Percentiles rank a stretch among this genome's conserved stretches.
Evolutionary conservation across 2,888 invertebrate species (phyloP).

Genomic region (Leptarthrus brevirostris): DNA sequence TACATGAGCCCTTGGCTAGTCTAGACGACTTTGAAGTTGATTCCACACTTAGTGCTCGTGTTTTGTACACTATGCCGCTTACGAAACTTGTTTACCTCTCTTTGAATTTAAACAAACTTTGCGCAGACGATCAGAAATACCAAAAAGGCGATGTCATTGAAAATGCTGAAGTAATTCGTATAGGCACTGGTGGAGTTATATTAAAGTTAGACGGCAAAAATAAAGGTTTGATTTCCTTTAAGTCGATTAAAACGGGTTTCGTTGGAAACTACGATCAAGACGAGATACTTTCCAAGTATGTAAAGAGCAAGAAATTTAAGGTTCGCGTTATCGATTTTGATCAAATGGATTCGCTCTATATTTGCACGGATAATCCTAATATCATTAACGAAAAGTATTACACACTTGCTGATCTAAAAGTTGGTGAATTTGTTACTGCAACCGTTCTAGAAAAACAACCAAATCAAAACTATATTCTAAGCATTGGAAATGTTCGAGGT

Average conservation of each 20-base stretch:
- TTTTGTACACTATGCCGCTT: conserved; percentile 77
- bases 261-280: conserved; percentile 66
- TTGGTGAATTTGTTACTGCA: conserved; percentile 71
- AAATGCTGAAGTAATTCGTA: conserved; percentile 69
- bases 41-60: conserved; percentile 71
- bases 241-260: conserved; percentile 61
- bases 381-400: conserved; percentile 72
- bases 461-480: conserved; percentile 68
- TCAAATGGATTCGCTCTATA: conserved; percentile 73
- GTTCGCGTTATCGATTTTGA: conserved; percentile 76
- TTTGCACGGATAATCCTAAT: conserved; percentile 74
- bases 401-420: conserved; percentile 67
- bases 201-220: conserved; percentile 60
- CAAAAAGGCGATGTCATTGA: conserved; percentile 72
- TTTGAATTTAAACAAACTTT: conserved; percentile 58
- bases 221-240: conserved; percentile 64
- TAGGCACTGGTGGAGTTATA: conserved; percentile 66
- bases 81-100: conserved; percentile 77
- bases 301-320: conserved; percentile 65
- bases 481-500: conserved; percentile 71
- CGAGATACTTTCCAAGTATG: conserved; percentile 63
- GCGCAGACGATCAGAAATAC: conserved; percentile 55
- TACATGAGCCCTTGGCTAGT: conserved; percentile 60
- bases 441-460: conserved; percentile 67
- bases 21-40: conserved; percentile 64